Percentiles rank a stretch among this genome's conserved stretches.
phyloP scores from a whole-genome alignment of 2,797 vertebrate genomes.

The Cynodonichthys magdalenae region DNA sequence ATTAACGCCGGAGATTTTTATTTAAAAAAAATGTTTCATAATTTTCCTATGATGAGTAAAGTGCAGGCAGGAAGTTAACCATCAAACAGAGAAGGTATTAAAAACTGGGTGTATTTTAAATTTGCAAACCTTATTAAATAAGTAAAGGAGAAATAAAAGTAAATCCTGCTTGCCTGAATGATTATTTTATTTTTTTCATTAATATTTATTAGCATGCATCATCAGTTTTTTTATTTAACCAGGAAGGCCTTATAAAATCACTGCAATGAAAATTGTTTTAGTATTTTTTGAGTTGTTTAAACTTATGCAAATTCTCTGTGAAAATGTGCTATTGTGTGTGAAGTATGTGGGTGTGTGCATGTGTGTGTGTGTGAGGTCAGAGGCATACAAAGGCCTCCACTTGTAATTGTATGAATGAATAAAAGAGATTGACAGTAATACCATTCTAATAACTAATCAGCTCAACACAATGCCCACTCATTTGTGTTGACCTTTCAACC shows the following conservation, averaged over 20 bases:
- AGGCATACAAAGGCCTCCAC: slow-evolving; percentile 68
- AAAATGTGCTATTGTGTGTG: slow-evolving; percentile 37
- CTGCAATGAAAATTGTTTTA: neutral
- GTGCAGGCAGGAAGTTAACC: neutral
- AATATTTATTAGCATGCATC: neutral
- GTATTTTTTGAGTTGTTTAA: neutral
- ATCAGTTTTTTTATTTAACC: too few species aligned
- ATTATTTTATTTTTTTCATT: neutral
- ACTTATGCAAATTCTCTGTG: slow-evolving; percentile 9
- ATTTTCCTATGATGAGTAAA: neutral
- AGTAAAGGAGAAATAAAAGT: neutral
- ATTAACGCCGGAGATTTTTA: neutral
- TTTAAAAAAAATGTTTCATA: neutral
- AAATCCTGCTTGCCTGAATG: neutral
- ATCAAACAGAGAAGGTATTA: neutral
- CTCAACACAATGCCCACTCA: slow-evolving; percentile 81
- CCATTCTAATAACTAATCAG: slow-evolving; percentile 85
- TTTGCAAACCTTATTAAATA: neutral
- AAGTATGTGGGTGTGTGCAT: too few species aligned
- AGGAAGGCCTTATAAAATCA: neutral
- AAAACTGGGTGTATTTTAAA: neutral
- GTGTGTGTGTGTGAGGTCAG: slow-evolving; percentile 52
- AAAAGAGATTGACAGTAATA: slow-evolving; percentile 83
- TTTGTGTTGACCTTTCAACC: slow-evolving; percentile 84
- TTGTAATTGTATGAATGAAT: slow-evolving; percentile 79